Evolutionary conservation across 2,888 invertebrate species (phyloP).

Genomic region (Sphaeridia pumilis): DNA sequence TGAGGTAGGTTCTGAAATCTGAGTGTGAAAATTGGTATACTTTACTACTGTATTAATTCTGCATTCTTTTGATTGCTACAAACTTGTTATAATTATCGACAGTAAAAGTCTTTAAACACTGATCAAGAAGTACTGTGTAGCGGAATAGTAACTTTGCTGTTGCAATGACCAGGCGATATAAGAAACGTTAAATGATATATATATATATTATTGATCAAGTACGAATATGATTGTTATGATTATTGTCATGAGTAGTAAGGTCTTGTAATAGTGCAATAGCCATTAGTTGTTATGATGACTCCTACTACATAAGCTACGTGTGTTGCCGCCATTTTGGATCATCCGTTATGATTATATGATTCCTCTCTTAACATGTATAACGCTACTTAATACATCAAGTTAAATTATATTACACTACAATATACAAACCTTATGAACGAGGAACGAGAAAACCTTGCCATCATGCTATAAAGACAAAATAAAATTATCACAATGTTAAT

Average conservation of each 20-base stretch:
- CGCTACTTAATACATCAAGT: too few relatives aligned
- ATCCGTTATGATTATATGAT: too few relatives aligned
- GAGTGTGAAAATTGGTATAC: too few relatives aligned
- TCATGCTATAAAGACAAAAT: conserved; percentile 3
- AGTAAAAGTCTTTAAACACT: background rate
- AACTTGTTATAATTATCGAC: background rate
- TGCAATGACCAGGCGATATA: conserved; percentile 4
- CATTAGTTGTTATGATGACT: too few relatives aligned
- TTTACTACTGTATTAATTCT: too few relatives aligned
- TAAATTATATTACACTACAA: too few relatives aligned
- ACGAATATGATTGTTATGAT: background rate
- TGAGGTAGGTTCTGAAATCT: too few relatives aligned
- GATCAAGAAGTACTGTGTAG: background rate
- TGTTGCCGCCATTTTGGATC: too few relatives aligned
- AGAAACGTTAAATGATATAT: background rate
- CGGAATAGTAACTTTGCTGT: background rate
- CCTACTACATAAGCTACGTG: too few relatives aligned
- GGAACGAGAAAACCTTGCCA: conserved; percentile 5
- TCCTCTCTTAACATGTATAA: too few relatives aligned
- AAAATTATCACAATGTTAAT: conserved; percentile 3
- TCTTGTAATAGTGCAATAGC: background rate
- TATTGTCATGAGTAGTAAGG: background rate
- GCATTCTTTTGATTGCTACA: background rate
- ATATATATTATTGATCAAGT: background rate
- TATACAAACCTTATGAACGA: too few relatives aligned